These are phyloP conservation scores for Agrochola lota DNA, from an alignment of 2,888 invertebrate species.

Conservation along the genomic window DNA sequence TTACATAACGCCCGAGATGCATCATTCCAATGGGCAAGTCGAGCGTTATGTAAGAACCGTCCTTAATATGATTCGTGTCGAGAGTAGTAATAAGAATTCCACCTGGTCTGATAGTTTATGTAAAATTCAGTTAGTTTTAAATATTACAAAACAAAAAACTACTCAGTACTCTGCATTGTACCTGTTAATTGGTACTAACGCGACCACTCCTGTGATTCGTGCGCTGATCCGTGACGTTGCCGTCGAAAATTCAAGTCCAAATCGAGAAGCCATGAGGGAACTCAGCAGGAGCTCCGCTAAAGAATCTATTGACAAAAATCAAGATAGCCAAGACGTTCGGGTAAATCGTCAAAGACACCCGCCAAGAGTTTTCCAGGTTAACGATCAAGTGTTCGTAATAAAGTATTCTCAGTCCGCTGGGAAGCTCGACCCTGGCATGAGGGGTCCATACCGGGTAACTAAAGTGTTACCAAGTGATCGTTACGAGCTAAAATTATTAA, in stretches of 20 bases:
- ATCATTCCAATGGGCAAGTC: conserved; percentile 26
- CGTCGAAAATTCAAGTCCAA: neutral
- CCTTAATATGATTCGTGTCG: conserved; percentile 19
- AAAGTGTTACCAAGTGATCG: no score
- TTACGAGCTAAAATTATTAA: no score
- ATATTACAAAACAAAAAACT: conserved; percentile 15
- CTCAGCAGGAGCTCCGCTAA: no score
- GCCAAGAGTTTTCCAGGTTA: no score
- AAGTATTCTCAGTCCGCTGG: no score
- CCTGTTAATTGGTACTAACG: conserved; percentile 8
- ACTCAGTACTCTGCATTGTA: conserved; percentile 12
- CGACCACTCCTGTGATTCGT: conserved; percentile 27
- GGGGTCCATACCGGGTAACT: no score
- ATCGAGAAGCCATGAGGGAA: no score
- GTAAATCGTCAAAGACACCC: no score
- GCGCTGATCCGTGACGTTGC: conserved; percentile 19
- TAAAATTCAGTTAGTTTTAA: conserved; percentile 19
- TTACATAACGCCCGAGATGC: conserved; percentile 25
- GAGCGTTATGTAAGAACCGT: conserved; percentile 12
- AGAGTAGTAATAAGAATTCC: conserved; percentile 1
- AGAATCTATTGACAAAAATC: no score
- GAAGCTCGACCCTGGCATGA: no score
- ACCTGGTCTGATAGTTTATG: conserved; percentile 20
- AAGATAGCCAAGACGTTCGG: no score
- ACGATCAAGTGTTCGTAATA: no score